Conservation (phyloP, 2,113 vertebrate species). For the Vanacampus margaritifer region DNA sequence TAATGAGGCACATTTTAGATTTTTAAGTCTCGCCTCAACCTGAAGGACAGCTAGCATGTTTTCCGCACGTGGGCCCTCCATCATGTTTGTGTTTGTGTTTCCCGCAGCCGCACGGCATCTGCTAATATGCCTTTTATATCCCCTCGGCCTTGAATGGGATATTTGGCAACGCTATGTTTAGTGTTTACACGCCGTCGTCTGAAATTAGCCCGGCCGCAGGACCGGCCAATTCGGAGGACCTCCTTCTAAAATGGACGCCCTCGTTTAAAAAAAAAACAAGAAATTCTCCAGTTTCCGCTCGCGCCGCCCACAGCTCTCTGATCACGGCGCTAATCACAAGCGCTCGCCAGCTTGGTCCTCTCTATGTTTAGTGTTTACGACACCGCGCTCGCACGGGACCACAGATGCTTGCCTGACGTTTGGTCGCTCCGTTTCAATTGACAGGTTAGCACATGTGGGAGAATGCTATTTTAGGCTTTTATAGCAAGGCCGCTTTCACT, state of each 20-base stretch:
- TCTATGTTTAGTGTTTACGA: conserved; percentile 69
- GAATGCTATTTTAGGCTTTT: background rate
- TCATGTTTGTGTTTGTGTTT: conserved; percentile 16
- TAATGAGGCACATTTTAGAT: conserved; percentile 56
- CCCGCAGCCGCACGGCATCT: conserved; percentile 29
- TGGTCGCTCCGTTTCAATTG: background rate
- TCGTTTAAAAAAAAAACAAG: conserved; percentile 22
- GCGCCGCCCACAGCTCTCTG: conserved; percentile 49
- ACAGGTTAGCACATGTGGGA: background rate
- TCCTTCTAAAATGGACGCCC: conserved; percentile 50
- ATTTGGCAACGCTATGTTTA: conserved; percentile 48
- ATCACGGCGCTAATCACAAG: conserved; percentile 64
- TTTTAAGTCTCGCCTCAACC: background rate
- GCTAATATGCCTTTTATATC: background rate
- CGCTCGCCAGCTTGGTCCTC: conserved; percentile 39
- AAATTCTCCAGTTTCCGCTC: conserved; percentile 58
- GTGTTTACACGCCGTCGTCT: conserved; percentile 43
- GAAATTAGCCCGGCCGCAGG: conserved; percentile 43
- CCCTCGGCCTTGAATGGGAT: background rate
- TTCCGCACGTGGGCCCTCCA: conserved; percentile 1
- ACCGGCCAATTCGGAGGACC: conserved; percentile 55
- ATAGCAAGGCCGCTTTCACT: background rate
- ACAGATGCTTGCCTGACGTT: background rate
- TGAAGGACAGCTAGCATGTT: conserved; percentile 32
- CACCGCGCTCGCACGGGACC: background rate